A percentile compares a stretch with the other conserved stretches of the same genome.
Evolutionary conservation across 2,888 invertebrate genomes (phyloP).

Genomic region (Neoitamus cyanurus): DNA sequence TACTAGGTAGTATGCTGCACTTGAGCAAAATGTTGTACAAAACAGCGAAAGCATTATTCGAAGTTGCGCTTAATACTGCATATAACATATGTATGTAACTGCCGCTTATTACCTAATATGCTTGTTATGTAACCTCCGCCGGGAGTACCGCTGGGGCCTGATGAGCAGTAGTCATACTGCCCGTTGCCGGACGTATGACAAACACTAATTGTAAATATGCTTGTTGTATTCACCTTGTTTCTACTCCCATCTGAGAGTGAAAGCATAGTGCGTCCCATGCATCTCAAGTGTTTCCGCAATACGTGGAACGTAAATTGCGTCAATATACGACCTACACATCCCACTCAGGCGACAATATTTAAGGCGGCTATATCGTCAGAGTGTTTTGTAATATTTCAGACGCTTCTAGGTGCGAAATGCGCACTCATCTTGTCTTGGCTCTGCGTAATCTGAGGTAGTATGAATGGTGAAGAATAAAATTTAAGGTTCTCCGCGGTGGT

Average conservation of each 20-base stretch:
- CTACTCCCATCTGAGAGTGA: slow-evolving; percentile 6
- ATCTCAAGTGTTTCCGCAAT: slow-evolving; percentile 1
- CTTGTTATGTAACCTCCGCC: not conserved
- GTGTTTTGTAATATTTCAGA: slow-evolving; percentile 21
- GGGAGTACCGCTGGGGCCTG: not conserved
- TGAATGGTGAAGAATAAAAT: not conserved
- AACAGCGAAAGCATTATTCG: not conserved
- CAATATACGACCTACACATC: slow-evolving; percentile 37
- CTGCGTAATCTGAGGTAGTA: not conserved
- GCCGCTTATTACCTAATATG: not conserved
- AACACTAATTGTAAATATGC: not conserved
- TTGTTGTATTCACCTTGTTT: not conserved
- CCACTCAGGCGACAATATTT: slow-evolving; percentile 33
- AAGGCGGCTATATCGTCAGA: not conserved
- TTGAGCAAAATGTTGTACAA: not conserved
- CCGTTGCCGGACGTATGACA: not conserved
- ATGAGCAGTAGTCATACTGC: not conserved
- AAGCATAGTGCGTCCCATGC: slow-evolving; percentile 15
- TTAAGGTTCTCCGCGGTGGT: not conserved
- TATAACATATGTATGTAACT: too few species aligned
- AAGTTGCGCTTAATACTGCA: not conserved
- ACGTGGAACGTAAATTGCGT: slow-evolving; percentile 42
- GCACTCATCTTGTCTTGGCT: not conserved
- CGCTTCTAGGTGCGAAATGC: slow-evolving; percentile 19
- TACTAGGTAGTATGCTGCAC: not conserved